These are phyloP conservation scores for Noctua comes DNA, from an alignment of 2,888 invertebrate species.

Conservation along the genomic window DNA sequence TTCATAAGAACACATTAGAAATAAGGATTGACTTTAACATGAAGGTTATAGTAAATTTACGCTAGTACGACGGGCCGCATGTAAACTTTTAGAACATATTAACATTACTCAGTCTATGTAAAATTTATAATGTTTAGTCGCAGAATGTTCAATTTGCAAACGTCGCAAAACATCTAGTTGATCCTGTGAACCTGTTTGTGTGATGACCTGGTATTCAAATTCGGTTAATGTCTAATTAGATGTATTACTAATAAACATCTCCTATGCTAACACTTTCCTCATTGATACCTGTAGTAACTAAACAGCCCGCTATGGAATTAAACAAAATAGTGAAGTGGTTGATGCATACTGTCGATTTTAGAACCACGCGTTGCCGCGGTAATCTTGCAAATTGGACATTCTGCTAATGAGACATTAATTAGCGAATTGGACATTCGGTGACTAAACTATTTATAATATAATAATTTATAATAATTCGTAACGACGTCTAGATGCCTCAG, in stretches of 20 bases:
- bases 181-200: neutral
- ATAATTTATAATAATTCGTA: constrained; percentile 78
- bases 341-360: neutral
- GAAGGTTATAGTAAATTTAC: constrained; percentile 62
- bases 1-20: constrained; percentile 57
- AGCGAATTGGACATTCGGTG: constrained; percentile 59
- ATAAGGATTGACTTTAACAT: constrained; percentile 55
- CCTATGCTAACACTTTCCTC: constrained; percentile 6
- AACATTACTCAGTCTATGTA: constrained; percentile 87
- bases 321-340: neutral
- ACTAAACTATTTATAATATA: constrained; percentile 66
- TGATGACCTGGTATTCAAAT: neutral
- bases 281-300: neutral
- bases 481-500: constrained; percentile 75
- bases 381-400: constrained; percentile 31
- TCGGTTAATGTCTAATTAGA: neutral
- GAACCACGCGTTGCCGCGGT: neutral
- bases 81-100: constrained; percentile 79
- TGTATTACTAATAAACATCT: neutral
- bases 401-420: constrained; percentile 27
- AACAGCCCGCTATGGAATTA: neutral
- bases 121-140: constrained; percentile 64
- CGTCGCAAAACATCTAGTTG: constrained; percentile 6
- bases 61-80: constrained; percentile 68
- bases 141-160: constrained; percentile 51